Base-by-base conservation (phyloP, 2,113 vertebrate genomes). In the Megaceryle maxima region DNA sequence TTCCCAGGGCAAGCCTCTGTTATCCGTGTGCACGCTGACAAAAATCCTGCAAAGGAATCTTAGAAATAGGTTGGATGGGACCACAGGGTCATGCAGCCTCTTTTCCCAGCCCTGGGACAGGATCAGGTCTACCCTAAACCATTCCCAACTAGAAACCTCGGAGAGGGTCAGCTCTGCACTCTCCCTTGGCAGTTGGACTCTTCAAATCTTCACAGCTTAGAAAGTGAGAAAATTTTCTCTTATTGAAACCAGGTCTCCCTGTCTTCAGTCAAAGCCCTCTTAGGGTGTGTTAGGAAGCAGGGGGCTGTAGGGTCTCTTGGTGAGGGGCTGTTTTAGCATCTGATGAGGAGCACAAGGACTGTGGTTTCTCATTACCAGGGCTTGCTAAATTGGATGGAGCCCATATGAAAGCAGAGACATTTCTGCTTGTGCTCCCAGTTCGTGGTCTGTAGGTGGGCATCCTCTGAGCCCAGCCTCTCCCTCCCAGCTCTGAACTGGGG, bases 261-360 rank as follows among this genome's bases (percentile, higher is more conserved):
- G 46, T 67, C 70, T 64, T 72, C 28, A 41, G 1, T 16, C 0
- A 0, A 24, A 66, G 29, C 72, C 1, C 2, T 35, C 11, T 48
- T 51, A 6, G 0, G 0, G 22, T 20, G 25, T 26, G 33, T 26
- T 46, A 41, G 57, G 59, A 76, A 7, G 9, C 13, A 3, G n/a
- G 18, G 29, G 13, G 16, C 41, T 75, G 16, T 39, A 50, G 44
- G 6, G 17, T 17, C 60, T 66, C 35, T 68, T 37, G 37, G 37
- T 8, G 37, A 37, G 37, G 37, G 37, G 37, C 60, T 5, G 2
- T 13, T 64, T 28, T 33, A 87, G 35, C 2, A 2, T 28, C 9
- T 37, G 80, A 7, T 41, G 80, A 80, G 75, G 85, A 51, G 0
- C 50, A 2, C 31, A 41, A 80, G 80, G 85, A 51, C 29, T 50